Evolutionary conservation across 2,888 invertebrate species (phyloP), one percentile per base, ranked within the genome.

Genomic region (Rotaria magnacalcarata): DNA sequence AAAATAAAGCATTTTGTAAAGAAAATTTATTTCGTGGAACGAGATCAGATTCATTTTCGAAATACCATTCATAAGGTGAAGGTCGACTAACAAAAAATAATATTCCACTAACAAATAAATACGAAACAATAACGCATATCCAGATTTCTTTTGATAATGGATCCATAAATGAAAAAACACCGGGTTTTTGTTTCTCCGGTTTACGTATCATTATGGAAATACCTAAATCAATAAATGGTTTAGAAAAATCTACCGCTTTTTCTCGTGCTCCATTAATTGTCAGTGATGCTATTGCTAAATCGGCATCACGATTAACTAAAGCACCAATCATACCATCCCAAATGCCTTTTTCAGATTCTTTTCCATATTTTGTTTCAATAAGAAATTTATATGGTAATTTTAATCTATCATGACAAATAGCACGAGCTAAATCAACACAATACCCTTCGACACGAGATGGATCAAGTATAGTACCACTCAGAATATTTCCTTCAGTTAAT

Each of bases 291-390:
- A 84, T 80, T 0, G 80, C 24, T 80, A 80, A 47, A 91, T 98
- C 97, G 34, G 96, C 96, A 92, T 96, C 85, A 43, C 75, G 84
- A 47, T 84, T 84, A 19, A 87, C 52, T 56, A 87, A 54, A 43
- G 85, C 87, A 10, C 87, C 87, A 21, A 87, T 84, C 58, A 87
- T 85, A 43, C 87, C 87, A 56, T 87, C 54, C 87, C 87, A 87
- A 47, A 47, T 14, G n/a, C 80, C 80, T 80, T 80, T 80, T 80
- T 43, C 24, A n/a, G n/a, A 19, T 80, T 80, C 80, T n/a, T 47
- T 80, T 10, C 80, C 80, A 80, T 80, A 80, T 80, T 47, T 80
- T 43, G 80, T 80, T 47, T 80, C 80, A 47, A 80, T 80, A 1
- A 43, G 21, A 80, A 80, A 80, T 80, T 80, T 80, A n/a, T 80